Conservation (phyloP, 2,113 vertebrate genomes). For the Sialia sialis region DNA sequence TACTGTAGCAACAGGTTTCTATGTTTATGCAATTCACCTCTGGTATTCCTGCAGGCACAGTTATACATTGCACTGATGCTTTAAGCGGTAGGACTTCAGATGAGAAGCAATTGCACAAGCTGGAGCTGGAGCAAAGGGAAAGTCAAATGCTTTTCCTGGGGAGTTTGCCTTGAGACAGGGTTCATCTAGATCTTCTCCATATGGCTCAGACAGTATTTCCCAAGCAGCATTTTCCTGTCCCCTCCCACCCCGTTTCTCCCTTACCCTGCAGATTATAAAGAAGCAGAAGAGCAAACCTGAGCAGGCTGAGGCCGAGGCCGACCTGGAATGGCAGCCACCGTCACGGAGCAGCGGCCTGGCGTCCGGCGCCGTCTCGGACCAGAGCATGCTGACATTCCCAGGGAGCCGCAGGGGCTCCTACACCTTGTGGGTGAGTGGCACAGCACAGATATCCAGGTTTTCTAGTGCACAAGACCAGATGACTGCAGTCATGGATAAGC, state of each 20-base stretch:
- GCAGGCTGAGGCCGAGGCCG: constrained; percentile 71
- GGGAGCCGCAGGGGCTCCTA: constrained; percentile 66
- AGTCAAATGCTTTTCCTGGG: neutral
- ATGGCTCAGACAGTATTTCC: neutral
- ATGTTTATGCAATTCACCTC: neutral
- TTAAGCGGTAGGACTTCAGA: neutral
- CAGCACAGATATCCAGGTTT: accelerated
- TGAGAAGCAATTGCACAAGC: neutral
- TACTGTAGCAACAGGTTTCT: neutral
- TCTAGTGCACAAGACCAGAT: neutral
- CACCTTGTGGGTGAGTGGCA: constrained; percentile 83
- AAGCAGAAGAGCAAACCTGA: constrained; percentile 83
- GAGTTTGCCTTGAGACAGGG: neutral
- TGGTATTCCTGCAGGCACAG: neutral
- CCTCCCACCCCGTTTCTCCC: neutral
- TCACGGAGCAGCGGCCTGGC: constrained; percentile 62
- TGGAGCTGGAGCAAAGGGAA: neutral
- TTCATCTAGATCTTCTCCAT: neutral
- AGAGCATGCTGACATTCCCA: constrained; percentile 51
- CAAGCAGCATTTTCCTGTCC: neutral
- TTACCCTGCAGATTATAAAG: constrained; percentile 82
- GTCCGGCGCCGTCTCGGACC: constrained; percentile 64
- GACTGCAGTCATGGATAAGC: neutral
- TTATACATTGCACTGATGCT: neutral
- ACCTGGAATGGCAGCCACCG: constrained; percentile 76